Conservation (phyloP, 2,797 vertebrate species). For the Trachops cirrhosus region DNA sequence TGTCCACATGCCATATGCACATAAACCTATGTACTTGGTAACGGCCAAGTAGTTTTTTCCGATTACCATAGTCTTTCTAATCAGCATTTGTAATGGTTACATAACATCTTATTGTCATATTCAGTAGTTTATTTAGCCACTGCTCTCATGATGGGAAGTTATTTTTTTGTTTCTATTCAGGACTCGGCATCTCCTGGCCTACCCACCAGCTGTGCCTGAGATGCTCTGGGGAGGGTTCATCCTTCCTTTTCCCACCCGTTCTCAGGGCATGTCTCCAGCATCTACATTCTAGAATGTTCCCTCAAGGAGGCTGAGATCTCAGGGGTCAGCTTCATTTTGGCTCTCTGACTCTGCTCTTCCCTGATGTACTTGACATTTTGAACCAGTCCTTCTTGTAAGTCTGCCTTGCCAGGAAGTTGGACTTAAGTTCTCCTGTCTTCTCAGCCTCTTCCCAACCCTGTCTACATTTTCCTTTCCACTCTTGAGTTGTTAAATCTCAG, state of each 20-base stretch:
- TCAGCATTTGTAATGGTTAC: not conserved
- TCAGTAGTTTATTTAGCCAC: slow-evolving; percentile 17
- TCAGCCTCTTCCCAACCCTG: not conserved
- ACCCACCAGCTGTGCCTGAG: not conserved
- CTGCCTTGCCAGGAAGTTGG: slow-evolving; percentile 50
- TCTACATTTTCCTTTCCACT: not conserved
- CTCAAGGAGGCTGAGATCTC: not conserved
- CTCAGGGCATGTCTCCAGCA: slow-evolving; percentile 51
- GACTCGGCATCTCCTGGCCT: not conserved
- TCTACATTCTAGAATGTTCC: slow-evolving; percentile 50
- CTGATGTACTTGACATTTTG: slow-evolving; percentile 43
- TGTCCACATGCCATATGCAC: not conserved
- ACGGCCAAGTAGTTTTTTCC: not conserved
- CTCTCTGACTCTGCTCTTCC: slow-evolving; percentile 29
- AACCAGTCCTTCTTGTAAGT: slow-evolving; percentile 30
- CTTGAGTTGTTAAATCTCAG: not conserved
- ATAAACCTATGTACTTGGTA: not conserved
- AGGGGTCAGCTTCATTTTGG: slow-evolving; percentile 55
- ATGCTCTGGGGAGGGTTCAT: not conserved
- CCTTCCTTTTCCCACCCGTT: not conserved
- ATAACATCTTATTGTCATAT: not conserved
- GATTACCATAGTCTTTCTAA: slow-evolving; percentile 24
- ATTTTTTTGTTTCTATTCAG: slow-evolving; percentile 52
- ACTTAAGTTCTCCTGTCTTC: not conserved
- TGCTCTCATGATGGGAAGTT: not conserved